Conservation (phyloP, 2,888 invertebrate genomes). For the Orthosia gothica region DNA sequence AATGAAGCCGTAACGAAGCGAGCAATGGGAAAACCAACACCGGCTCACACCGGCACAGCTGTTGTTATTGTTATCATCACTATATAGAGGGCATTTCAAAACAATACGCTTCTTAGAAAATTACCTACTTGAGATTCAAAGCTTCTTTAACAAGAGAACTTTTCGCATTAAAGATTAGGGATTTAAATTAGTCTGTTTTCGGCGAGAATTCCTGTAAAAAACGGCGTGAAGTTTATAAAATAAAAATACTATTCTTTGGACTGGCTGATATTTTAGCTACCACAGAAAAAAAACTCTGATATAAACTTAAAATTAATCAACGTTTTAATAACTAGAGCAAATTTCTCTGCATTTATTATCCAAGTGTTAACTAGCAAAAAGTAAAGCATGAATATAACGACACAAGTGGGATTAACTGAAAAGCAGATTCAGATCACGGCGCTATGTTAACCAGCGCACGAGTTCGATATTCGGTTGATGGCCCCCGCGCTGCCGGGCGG, state of each 20-base stretch:
- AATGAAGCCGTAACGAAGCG: slow-evolving; percentile 88
- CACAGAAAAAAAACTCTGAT: neutral
- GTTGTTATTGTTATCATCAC: slow-evolving; percentile 83
- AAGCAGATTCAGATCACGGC: slow-evolving; percentile 89
- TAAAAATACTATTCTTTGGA: neutral
- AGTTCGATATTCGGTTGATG: slow-evolving; percentile 88
- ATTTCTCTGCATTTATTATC: slow-evolving; percentile 12
- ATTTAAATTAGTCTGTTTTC: slow-evolving; percentile 24
- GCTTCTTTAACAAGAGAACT: slow-evolving; percentile 56
- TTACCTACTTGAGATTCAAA: slow-evolving; percentile 69
- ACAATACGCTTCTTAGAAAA: slow-evolving; percentile 74
- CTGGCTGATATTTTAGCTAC: neutral
- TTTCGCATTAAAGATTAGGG: slow-evolving; percentile 44
- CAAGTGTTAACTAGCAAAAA: slow-evolving; percentile 48
- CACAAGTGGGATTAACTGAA: slow-evolving; percentile 73
- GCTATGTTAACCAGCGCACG: slow-evolving; percentile 84
- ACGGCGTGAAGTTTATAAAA: neutral
- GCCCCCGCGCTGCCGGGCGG: slow-evolving; percentile 76
- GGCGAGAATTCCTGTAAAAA: slow-evolving; percentile 9
- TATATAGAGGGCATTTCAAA: slow-evolving; percentile 76
- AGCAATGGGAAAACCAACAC: slow-evolving; percentile 84
- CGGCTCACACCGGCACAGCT: slow-evolving; percentile 79
- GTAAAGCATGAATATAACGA: slow-evolving; percentile 36
- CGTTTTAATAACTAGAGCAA: neutral
- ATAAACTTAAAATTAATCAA: slow-evolving; percentile 3